A percentile compares a stretch with the other conserved stretches of the same genome.
Evolutionary conservation across 2,888 invertebrate species (phyloP).

Genomic region (Caenorhabditis sp.): DNA sequence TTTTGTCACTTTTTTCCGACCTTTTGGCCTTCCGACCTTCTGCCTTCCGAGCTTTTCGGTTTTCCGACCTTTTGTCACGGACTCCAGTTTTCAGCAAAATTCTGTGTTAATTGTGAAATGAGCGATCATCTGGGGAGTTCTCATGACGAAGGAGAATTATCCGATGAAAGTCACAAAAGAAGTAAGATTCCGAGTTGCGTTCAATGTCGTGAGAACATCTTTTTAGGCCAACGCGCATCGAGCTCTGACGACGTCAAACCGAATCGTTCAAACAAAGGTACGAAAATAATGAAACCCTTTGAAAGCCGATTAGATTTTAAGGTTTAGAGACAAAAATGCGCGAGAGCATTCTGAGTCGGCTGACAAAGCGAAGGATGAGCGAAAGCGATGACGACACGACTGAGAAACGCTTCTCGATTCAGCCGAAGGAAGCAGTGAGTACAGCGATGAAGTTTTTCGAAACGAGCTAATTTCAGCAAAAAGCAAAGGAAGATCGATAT

Average conservation of each 20-base stretch:
- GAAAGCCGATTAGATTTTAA: neutral
- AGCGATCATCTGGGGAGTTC: constrained; percentile 46
- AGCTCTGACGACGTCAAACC: constrained; percentile 46
- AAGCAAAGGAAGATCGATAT: constrained; percentile 42
- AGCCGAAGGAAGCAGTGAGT: constrained; percentile 64
- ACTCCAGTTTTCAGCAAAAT: too few species aligned
- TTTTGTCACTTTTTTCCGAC: too few species aligned
- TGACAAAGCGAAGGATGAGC: constrained; percentile 27
- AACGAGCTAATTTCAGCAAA: constrained; percentile 31
- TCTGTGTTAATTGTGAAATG: neutral
- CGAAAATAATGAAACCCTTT: neutral
- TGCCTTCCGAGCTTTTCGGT: too few species aligned
- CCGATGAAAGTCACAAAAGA: constrained; percentile 51
- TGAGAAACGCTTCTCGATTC: constrained; percentile 67
- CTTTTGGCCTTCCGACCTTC: too few species aligned
- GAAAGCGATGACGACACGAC: constrained; percentile 60
- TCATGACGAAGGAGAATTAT: constrained; percentile 60
- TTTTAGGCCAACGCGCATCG: constrained; percentile 34
- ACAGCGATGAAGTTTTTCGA: neutral
- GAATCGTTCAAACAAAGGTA: constrained; percentile 30
- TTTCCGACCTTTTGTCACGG: too few species aligned
- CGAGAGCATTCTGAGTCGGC: constrained; percentile 33
- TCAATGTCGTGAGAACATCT: too few species aligned
- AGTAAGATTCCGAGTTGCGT: too few species aligned
- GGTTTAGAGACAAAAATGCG: constrained; percentile 42